Evolutionary conservation across 1,140 invertebrate genomes (phyloP).

Genomic region (Diachasmimorpha longicaudata): DNA sequence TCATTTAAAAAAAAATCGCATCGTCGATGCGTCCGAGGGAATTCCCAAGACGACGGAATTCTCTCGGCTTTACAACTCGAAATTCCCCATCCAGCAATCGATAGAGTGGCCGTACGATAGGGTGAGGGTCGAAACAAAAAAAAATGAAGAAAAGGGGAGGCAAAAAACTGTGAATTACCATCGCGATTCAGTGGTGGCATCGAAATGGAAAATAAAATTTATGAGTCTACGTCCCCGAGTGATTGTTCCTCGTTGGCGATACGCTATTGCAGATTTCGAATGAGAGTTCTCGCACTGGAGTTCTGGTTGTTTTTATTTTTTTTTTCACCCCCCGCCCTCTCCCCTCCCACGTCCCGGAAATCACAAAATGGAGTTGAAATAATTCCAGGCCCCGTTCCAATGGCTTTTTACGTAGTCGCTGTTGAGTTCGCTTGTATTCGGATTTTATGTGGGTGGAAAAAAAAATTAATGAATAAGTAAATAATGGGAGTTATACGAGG

Average conservation of each 20-base stretch:
- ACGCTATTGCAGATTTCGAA: slow-evolving; percentile 1
- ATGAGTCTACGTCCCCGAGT: slow-evolving; percentile 3
- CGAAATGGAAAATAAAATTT: slow-evolving; percentile 18
- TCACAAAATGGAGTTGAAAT: slow-evolving; percentile 2
- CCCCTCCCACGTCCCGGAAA: background rate
- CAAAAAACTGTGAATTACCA: slow-evolving; percentile 7
- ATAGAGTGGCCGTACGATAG: background rate
- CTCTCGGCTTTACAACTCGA: background rate
- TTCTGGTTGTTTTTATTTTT: background rate
- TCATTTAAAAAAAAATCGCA: background rate
- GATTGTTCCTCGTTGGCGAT: slow-evolving; percentile 4
- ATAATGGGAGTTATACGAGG: background rate
- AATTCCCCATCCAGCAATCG: slow-evolving; percentile 1
- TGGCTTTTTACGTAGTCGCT: background rate
- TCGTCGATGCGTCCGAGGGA: background rate
- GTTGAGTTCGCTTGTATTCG: background rate
- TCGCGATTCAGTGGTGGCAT: slow-evolving; percentile 3
- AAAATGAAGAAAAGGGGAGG: background rate
- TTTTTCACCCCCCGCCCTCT: too few relatives aligned
- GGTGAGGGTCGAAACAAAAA: background rate
- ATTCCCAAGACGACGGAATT: background rate
- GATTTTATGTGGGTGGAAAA: background rate
- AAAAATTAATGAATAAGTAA: background rate
- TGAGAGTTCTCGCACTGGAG: background rate
- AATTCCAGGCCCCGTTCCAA: background rate